These are phyloP conservation scores for Nudaria mundana DNA, from an alignment of 2,888 invertebrate species.

Conservation along the genomic window DNA sequence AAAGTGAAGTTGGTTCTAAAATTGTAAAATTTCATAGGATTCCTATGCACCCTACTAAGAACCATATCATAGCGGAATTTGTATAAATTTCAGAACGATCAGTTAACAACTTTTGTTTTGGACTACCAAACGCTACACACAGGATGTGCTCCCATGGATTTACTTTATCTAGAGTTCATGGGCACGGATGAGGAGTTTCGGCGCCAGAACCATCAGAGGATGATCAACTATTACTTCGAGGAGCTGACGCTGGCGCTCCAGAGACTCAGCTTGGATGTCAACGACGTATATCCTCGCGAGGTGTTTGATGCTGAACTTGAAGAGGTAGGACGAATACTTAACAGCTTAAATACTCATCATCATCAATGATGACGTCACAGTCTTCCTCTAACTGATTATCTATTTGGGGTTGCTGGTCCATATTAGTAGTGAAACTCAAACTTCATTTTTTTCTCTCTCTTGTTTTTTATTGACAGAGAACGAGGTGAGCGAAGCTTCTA, in stretches of 20 bases:
- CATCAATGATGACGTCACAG: too few species aligned
- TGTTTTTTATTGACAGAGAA: too few species aligned
- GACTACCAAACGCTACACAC: slow-evolving; percentile 51
- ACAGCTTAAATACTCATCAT: too few species aligned
- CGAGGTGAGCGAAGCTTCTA: too few species aligned
- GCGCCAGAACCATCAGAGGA: slow-evolving; percentile 30
- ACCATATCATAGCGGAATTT: too few species aligned
- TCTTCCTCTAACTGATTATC: too few species aligned
- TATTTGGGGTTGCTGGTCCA: too few species aligned
- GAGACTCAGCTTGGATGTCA: slow-evolving; percentile 33
- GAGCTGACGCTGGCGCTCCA: slow-evolving; percentile 33
- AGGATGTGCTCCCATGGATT: slow-evolving; percentile 41
- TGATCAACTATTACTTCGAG: slow-evolving; percentile 42
- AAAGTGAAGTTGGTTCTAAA: too few species aligned
- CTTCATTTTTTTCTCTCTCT: too few species aligned
- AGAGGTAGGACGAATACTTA: slow-evolving; percentile 25
- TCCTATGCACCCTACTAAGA: too few species aligned
- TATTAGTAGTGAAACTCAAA: too few species aligned
- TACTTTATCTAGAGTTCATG: slow-evolving; percentile 47
- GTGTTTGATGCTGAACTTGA: slow-evolving; percentile 42
- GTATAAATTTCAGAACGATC: slow-evolving; percentile 35
- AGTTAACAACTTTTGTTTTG: slow-evolving; percentile 34
- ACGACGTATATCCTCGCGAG: slow-evolving; percentile 40
- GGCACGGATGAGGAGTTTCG: slow-evolving; percentile 52
- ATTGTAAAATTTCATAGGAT: too few species aligned